A percentile compares a stretch with the other conserved stretches of the same genome.
These are phyloP conservation scores for Drosophila austrosaltans DNA, from an alignment of 2,888 invertebrate genomes.

Conservation along the genomic window DNA sequence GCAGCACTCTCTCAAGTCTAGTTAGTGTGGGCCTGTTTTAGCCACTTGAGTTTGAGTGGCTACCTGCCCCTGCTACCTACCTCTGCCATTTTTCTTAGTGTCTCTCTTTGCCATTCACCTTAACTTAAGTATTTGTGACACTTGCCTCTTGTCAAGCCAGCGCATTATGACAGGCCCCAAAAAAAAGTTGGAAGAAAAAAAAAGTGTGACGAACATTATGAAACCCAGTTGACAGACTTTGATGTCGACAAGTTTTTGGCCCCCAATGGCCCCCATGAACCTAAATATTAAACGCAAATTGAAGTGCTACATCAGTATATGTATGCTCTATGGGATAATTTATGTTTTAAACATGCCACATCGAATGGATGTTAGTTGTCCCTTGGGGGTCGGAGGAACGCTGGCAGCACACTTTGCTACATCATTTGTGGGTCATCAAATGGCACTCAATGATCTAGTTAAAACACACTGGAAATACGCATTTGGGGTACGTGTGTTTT, in stretches of 20 bases:
- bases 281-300: conserved; percentile 21
- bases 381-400: conserved; percentile 38
- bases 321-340: conserved; percentile 21
- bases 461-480: conserved; percentile 22
- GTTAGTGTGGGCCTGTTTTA: conserved; percentile 15
- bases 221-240: conserved; percentile 32
- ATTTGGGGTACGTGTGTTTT: conserved; percentile 45
- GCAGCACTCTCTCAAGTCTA: conserved; percentile 13
- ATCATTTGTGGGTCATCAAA: conserved; percentile 55
- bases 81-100: not conserved
- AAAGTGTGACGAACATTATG: conserved; percentile 54
- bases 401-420: not conserved
- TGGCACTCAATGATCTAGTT: conserved; percentile 42
- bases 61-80: conserved; percentile 8
- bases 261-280: conserved; percentile 15
- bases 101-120: conserved; percentile 22
- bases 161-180: conserved; percentile 59
- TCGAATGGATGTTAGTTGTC: conserved; percentile 48
- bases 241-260: conserved; percentile 8
- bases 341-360: conserved; percentile 60
- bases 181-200: conserved; percentile 56
- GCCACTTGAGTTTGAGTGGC: conserved; percentile 18
- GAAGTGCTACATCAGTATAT: conserved; percentile 2
- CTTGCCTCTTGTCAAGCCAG: conserved; percentile 52
- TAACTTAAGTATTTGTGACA: conserved; percentile 63